Base-by-base conservation (phyloP, 92 coral and sea anemone genomes). In the Siderastrea siderea region DNA sequence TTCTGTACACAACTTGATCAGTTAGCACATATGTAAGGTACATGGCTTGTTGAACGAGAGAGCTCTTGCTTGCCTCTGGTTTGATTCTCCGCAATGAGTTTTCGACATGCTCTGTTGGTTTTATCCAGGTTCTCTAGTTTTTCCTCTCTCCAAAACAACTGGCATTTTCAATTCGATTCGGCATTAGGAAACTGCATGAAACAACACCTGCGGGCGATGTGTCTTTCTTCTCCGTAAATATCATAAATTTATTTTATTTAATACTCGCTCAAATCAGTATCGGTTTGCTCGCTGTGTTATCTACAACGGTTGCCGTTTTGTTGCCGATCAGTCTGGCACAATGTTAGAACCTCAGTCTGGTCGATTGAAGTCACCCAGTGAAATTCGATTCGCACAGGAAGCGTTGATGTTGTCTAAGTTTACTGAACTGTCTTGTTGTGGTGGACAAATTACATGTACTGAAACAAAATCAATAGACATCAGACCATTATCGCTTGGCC, bases 311-410 rank as follows among this genome's bases (percentile, higher is more conserved):
- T 19, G n/a, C 5, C 9, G 4, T 12, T 68, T 44, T 15, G 50
- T 62, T 16, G 43, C 50, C 38, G 38, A 26, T 26, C 38, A 26
- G 0, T 26, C 38, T 26, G 47, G 49, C 68, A 65, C 44, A 61
- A 9, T 81, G 58, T 82, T 69, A 70, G 78, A 47, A 47, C 13
- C 66, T 80, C 84, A 16, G 49, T 9, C 19, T 38, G 74, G 19
- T 80, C 46, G n/a, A 10, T 1, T 68, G 51, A 44, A 44, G 51
- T 68, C 73, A 26, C 38, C 38, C 38, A 11, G 54, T 59, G 81
- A 77, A 58, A 77, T 60, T 60, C 5, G 46, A 77, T 15, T 7
- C 50, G 54, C 69, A 46, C 66, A 15, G 46, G 77, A 49, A 26
- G 57, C 38, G 44, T 16, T 50, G 50, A 71, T 13, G 38, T 13